Evolutionary conservation across 2,888 invertebrate genomes (phyloP), one percentile per base, ranked within the genome.

Genomic region (Tenthredo scrophulariae): DNA sequence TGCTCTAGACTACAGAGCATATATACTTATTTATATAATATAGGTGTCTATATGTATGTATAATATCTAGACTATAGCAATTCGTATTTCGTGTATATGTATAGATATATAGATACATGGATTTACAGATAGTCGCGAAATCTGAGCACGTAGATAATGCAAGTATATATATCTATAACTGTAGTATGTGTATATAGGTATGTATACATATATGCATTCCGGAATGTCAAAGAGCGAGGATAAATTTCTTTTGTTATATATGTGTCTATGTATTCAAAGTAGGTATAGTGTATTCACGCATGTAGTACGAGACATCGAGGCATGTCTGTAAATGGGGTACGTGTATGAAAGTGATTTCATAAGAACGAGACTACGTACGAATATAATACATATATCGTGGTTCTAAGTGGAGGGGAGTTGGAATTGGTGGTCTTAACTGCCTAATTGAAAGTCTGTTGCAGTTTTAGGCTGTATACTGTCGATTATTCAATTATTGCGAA

Each of bases 341-440:
- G 83, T 83, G 67, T 67, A 70, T 58, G 83, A 83, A 83, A 83
- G 83, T 83, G 83, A 83, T 83, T 83, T 83, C 67, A 29, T 83
- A 83, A 83, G 40, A 83, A 83, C 43, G 80, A 80, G 62, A 80
- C 62, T 33, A 77, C 18, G 29, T 77, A 77, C 29, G 50, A 54
- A 54, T 77, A 74, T 6, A 22, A 67, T 72, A 43, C 43, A 40
- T 26, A 62, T 26, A 62, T 62, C 62, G 62, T 7, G 62, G 7
- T 62, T 26, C 18, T 7, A 22, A 26, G 13, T 13, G 62, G 62
- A 18, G 6, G 58, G 22, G 58, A 10, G 1, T 22, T 58, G 4
- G 62, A 54, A 54, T 62, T 26, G 26, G 18, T 7, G 26, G 62
- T 62, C 2, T 62, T 70, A 70, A 70, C 37, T 13, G 40, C n/a